A percentile compares a stretch with the other conserved stretches of the same genome.
Evolutionary conservation across 2,888 invertebrate species (phyloP).

Genomic region (Caradrina kadenii): DNA sequence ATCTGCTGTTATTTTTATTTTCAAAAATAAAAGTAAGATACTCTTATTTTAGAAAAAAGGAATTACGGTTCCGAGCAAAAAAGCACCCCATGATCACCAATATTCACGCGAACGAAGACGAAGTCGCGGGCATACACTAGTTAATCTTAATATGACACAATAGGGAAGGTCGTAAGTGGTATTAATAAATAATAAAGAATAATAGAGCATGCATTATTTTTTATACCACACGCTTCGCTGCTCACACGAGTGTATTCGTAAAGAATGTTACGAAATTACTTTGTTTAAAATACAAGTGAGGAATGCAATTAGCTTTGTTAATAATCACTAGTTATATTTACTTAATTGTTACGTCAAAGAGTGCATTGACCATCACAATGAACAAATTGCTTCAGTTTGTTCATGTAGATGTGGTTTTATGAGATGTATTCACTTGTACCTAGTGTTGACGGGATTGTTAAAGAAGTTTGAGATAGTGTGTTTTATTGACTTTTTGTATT

Average conservation of each 20-base stretch:
- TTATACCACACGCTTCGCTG: slow-evolving; percentile 36
- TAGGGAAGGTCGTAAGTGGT: not conserved
- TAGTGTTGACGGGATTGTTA: too few relatives aligned
- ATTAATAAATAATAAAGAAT: slow-evolving; percentile 20
- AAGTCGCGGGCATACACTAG: not conserved
- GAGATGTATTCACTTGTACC: not conserved
- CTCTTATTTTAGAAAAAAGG: too few relatives aligned
- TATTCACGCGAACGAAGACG: too few relatives aligned
- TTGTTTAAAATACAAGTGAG: slow-evolving; percentile 25
- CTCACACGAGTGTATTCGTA: not conserved
- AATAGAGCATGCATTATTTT: slow-evolving; percentile 21
- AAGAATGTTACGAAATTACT: slow-evolving; percentile 45
- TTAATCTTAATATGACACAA: not conserved
- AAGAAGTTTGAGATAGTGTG: too few relatives aligned
- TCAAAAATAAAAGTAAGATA: too few relatives aligned
- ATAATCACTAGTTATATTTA: slow-evolving; percentile 21
- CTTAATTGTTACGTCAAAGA: slow-evolving; percentile 39
- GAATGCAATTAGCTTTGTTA: slow-evolving; percentile 33
- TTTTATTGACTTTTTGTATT: too few relatives aligned
- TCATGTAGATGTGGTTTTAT: slow-evolving; percentile 2
- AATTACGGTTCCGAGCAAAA: too few relatives aligned
- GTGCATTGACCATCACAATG: slow-evolving; percentile 11
- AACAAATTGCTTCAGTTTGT: slow-evolving; percentile 23
- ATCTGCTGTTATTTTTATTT: too few relatives aligned
- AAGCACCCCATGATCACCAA: too few relatives aligned